Evolutionary conservation across 2,113 vertebrate genomes (phyloP).

Genomic region (Heterotis niloticus): DNA sequence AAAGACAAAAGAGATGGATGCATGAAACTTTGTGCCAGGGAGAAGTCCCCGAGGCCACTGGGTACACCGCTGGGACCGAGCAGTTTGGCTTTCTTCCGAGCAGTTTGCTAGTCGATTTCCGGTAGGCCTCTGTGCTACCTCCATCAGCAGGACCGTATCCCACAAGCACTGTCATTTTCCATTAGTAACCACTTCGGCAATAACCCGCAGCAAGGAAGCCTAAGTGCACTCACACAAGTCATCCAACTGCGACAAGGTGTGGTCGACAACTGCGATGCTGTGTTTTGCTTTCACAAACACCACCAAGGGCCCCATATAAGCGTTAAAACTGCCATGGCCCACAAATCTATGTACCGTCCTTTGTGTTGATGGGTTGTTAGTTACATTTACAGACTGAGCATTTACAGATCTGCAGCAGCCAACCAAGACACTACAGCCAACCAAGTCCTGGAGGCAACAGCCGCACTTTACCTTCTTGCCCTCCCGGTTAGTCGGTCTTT

Average conservation of each 20-base stretch:
- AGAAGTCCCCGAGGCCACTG: not conserved
- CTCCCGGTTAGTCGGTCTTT: conserved; percentile 91
- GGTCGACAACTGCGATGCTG: not conserved
- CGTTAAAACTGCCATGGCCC: not conserved
- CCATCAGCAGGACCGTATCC: not conserved
- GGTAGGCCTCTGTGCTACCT: not conserved
- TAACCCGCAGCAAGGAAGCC: not conserved
- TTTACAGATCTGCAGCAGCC: too few species aligned
- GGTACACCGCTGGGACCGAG: not conserved
- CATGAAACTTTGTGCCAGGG: too few species aligned
- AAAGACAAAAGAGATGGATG: too few species aligned
- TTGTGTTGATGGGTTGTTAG: not conserved
- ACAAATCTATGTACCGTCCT: not conserved
- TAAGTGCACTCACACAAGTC: not conserved
- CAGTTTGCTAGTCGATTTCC: not conserved
- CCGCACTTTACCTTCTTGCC: conserved; percentile 78
- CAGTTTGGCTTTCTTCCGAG: not conserved
- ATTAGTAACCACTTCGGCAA: not conserved
- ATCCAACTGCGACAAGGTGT: not conserved
- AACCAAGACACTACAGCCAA: too few species aligned
- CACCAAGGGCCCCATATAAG: not conserved
- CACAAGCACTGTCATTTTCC: conserved; percentile 8
- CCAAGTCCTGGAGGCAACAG: not conserved
- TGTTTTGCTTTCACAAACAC: not conserved
- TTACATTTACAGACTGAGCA: too few species aligned